These are phyloP conservation scores for Lasiurus borealis DNA, from an alignment of 2,113 vertebrate genomes.

Conservation along the genomic window DNA sequence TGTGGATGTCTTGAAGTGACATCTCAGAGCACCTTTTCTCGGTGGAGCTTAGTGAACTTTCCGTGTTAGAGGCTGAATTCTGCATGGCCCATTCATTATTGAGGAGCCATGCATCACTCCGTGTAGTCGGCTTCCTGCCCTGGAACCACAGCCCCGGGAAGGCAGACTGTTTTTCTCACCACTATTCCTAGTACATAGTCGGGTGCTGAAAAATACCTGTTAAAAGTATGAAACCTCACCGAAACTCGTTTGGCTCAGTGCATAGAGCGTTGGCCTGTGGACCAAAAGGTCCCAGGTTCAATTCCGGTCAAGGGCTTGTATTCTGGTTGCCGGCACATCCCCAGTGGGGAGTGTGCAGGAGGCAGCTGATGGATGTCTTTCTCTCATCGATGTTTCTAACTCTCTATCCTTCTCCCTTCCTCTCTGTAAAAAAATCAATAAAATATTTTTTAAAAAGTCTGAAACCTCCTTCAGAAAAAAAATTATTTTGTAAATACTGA, in stretches of 20 bases:
- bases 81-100: no score
- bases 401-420: no score
- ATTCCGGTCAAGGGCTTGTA: no score
- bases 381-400: no score
- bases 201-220: background rate
- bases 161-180: background rate
- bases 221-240: background rate
- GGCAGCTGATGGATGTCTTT: no score
- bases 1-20: background rate
- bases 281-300: no score
- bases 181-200: background rate
- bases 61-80: background rate
- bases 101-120: background rate
- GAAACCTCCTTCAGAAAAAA: background rate
- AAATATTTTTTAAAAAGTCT: no score
- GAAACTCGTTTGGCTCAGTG: no score
- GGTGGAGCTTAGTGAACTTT: background rate
- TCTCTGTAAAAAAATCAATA: no score
- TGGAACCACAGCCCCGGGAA: background rate
- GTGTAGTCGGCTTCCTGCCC: background rate
- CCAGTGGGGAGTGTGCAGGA: no score
- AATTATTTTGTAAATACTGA: background rate
- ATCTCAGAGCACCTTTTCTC: background rate
- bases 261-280: no score
- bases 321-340: no score